Evolutionary conservation across 2,797 vertebrate genomes (phyloP).

Genomic region (Stomatorhinus walkeri): DNA sequence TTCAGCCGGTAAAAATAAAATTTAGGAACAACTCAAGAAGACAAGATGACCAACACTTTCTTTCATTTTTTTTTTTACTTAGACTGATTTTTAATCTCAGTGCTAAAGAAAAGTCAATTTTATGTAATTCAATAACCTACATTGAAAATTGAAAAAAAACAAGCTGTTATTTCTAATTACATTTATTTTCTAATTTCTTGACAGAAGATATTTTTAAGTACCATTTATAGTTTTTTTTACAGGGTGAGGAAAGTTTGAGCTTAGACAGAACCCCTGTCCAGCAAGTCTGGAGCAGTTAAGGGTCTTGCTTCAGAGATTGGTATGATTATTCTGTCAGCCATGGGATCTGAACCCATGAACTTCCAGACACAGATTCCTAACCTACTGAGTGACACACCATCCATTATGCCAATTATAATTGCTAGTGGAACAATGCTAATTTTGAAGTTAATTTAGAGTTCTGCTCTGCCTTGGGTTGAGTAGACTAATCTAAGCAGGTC

Average conservation of each 20-base stretch:
- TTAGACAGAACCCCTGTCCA: neutral
- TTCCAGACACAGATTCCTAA: neutral
- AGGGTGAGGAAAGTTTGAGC: neutral
- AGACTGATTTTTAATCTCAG: neutral
- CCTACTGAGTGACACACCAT: neutral
- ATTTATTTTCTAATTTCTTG: neutral
- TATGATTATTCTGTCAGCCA: neutral
- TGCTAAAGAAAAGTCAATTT: neutral
- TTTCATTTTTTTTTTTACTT: neutral
- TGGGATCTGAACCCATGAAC: neutral
- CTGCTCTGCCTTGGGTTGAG: conserved; percentile 2
- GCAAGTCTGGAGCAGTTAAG: neutral
- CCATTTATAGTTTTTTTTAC: neutral
- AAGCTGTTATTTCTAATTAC: neutral
- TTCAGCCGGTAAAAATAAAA: neutral
- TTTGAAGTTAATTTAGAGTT: conserved; percentile 10
- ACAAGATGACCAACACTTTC: neutral
- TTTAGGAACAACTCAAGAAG: neutral
- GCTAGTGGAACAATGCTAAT: neutral
- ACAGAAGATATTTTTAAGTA: neutral
- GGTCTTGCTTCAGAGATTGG: neutral
- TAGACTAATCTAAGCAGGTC: neutral
- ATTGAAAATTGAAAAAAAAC: neutral
- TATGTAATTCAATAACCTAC: neutral
- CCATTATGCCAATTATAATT: neutral